phyloP scores from a whole-genome alignment of 37 sponge, comb jelly and placozoan species.

The Bolinopsis microptera region DNA sequence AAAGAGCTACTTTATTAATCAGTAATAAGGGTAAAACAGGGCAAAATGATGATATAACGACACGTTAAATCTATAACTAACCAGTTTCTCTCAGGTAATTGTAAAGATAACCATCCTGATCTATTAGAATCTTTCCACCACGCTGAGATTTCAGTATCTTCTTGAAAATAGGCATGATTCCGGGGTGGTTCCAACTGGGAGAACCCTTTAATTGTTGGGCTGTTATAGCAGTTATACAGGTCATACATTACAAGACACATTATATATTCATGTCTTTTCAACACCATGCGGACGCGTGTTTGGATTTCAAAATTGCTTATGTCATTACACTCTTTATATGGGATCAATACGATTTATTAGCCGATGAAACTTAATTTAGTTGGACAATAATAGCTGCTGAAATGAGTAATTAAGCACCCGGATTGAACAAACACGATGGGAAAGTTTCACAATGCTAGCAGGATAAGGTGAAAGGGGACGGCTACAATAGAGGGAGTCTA shows the following conservation, averaged over 20 bases:
- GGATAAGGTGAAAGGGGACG: too few relatives aligned
- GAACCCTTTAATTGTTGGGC: background rate
- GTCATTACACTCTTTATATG: background rate
- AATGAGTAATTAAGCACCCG: too few relatives aligned
- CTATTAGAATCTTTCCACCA: constrained; percentile 20
- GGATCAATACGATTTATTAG: background rate
- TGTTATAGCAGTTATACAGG: background rate
- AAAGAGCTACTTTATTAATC: too few relatives aligned
- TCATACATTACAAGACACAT: background rate
- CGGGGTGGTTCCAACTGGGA: background rate
- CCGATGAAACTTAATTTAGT: background rate
- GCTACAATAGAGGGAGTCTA: background rate
- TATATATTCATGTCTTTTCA: background rate
- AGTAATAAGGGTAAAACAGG: too few relatives aligned
- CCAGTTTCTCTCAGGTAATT: background rate
- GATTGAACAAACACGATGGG: too few relatives aligned
- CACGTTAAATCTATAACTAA: too few relatives aligned
- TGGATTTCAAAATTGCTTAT: background rate
- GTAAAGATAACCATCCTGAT: constrained; percentile 7
- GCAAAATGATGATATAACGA: too few relatives aligned
- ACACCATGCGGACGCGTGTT: background rate
- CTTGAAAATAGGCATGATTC: background rate
- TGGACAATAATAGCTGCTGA: too few relatives aligned
- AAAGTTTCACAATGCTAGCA: too few relatives aligned
- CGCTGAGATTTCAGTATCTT: constrained; percentile 4